Evolutionary conservation across 1,140 invertebrate species (phyloP), one percentile per base, ranked within the genome.

Genomic region (Drosophila subobscura): DNA sequence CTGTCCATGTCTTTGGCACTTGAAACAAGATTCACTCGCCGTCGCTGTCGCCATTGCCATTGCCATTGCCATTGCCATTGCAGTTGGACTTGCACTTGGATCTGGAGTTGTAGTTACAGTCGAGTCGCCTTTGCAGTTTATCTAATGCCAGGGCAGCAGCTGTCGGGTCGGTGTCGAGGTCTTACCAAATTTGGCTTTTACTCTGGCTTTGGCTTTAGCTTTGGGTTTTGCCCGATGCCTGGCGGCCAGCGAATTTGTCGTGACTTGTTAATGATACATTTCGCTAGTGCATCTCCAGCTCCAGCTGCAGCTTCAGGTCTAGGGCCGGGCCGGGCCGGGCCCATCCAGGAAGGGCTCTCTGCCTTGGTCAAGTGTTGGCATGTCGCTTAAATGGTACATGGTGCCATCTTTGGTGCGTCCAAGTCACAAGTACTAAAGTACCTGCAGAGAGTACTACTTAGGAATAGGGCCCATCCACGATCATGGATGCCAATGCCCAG

Each of bases 181-280:
- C 83, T 74, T 50, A 59, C 81, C 83, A 85, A 85, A 85, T 85
- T 85, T 85, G 81, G 81, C 81, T 85, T 85, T 85, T 83, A 83
- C 81, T 52, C 47, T 51, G 76, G 72, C 63, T 68, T 79, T 77
- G 65, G 78, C 67, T 81, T 68, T 71, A 27, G 49, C 33, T 23
- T 46, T 20, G 14, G 16, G 16, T 77, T 23, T 41, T 6, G 47
- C 27, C 33, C 33, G 33, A 37, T 37, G 33, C 33, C 33, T 37
- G 33, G 33, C 71, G 7, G 73, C 60, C 58, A 49, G 83, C 74
- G 78, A 86, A 86, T 86, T 86, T 88, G 83, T 88, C 83, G 83
- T 88, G 83, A 88, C 83, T 88, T 88, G 83, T 88, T 88, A 88
- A 88, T 88, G 83, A 88, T 88, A 88, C 78, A 83, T 85, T 78